Evolutionary conservation across 2,888 invertebrate genomes (phyloP), one percentile per base, ranked within the genome.

Genomic region (Nowickia ferox): DNA sequence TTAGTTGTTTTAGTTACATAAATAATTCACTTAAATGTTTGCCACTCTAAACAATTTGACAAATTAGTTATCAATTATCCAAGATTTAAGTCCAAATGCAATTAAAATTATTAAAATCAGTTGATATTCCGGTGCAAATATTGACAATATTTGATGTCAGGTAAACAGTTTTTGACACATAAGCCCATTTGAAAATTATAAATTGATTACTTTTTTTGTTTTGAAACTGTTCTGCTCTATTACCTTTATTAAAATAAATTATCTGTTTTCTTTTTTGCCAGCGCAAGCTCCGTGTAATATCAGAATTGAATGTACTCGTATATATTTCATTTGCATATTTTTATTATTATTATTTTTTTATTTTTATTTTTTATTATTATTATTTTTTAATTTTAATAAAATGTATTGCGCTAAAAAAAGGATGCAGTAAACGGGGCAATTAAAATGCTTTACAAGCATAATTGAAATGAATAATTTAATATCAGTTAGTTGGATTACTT

Each of bases 391-490:
- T 17, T 17, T 19, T 15, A 19, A 44, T 55, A 51, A 71, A 15
- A 15, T 65, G 38, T 66, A 68, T 68, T 59, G 59, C 30, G 42
- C 40, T 4, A 38, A 57, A 80, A 72, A 53, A 61, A 76, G 55
- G 19, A 11, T 19, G 11, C 19, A 55, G 17, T 53, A 76, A 74
- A 38, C 11, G 13, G 30, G 40, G 51, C 65, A 84, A 75, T 80
- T 80, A 71, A 80, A 66, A 30, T 51, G 69, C 66, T 79, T 69
- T 61, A 59, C 42, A 72, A 74, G 71, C 84, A 84, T 80, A 83
- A 78, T 83, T 80, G 22, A 76, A 74, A 84, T 87, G 80, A 87
- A 85, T 84, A 59, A 80, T 80, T 66, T 61, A 81, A 84, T 68
- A 81, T 81, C 55, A 61, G 53, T 63, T 84, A 68, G 72, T 61